Evolutionary conservation across 2,888 invertebrate genomes (phyloP), one percentile per base, ranked within the genome.

Genomic region (Listrodromus nycthemerus): DNA sequence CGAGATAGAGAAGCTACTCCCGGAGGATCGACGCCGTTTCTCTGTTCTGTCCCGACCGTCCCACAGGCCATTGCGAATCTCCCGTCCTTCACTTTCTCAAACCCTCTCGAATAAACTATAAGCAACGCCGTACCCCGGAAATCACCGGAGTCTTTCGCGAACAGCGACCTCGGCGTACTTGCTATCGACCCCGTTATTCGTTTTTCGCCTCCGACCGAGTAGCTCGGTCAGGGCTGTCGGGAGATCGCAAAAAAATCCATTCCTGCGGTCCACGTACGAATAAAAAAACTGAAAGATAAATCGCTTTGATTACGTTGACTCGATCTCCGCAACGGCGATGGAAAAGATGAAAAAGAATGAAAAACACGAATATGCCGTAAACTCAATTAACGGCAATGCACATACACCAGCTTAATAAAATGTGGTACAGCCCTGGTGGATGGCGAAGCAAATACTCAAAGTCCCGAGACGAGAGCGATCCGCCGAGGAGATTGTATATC

Each of bases 1-100:
- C 21, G 73, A 81, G 74, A 87, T 85, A 77, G 82, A 80, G 77
- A 84, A 85, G 82, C 86, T 79, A 84, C 78, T 30, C 66, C 50
- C 69, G 8, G n/a, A 48, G 63, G 37, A 27, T 30, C 61, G n/a
- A n/a, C 50, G 48, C n/a, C 50, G 16, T 21, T 75, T 50, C 41
- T 33, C 66, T 63, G 50, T 41, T 73, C 30, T 4, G 33, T 21
- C 66, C 27, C 2, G 13, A 61, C 63, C 70, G n/a, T 48, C 13
- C 61, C 21, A 30, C 63, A 21, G 33, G 16, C 50, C 21, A 21
- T 48, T 33, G 21, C 48, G 21, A 19, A 63, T 58, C 27, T 30
- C 19, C 48, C 63, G 61, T 30, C 30, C 13, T 21, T 7, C 33
- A 3, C 24, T 27, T 74, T 74, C 74, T 48, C 63, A 63, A 63